Evolutionary conservation across 2,797 vertebrate species (phyloP), one percentile per base, ranked within the genome.

Genomic region (Odontamblyopus lacepedii): DNA sequence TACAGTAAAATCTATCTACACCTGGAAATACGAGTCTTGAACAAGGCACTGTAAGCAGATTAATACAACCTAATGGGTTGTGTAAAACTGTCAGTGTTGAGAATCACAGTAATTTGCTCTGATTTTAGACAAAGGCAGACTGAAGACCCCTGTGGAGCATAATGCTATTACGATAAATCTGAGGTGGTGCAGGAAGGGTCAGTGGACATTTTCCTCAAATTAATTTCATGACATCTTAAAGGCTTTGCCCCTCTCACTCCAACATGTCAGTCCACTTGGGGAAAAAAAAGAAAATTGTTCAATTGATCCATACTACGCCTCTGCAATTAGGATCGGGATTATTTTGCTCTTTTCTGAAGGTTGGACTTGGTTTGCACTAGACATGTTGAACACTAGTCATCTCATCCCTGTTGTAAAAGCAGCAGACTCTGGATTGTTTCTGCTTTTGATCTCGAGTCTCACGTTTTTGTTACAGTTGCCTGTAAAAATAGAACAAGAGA

Each of bases 121-220:
- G 30, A 57, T 19, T 60, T 53, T 55, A 55, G 66, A 56, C 67
- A 66, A 70, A 59, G 53, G 59, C 73, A 30, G 75, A 70, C 50
- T 63, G 67, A 59, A 60, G 76, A n/a, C 68, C 75, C 77, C 85
- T 74, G 83, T 72, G 41, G 87, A 77, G 74, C 79, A 23, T 91
- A 88, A 92, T 86, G 48, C 13, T 82, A 89, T 92, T 89, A 88
- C 64, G 59, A 53, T 83, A 82, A 74, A 72, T 78, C 85, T 63
- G 63, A 76, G 71, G 44, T 82, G 76, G 68, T 8, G 48, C 75
- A 32, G 76, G 62, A 63, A 50, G 67, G 72, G 73, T 50, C 38
- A 12, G 16, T 30, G 68, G 62, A 78, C 60, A 77, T 32, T 53
- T 67, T 51, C 23, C 63, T 65, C 41, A 16, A 66, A 27, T 66